Conservation (phyloP, 1,140 invertebrate genomes). For the Ditylenchus dipsaci region DNA sequence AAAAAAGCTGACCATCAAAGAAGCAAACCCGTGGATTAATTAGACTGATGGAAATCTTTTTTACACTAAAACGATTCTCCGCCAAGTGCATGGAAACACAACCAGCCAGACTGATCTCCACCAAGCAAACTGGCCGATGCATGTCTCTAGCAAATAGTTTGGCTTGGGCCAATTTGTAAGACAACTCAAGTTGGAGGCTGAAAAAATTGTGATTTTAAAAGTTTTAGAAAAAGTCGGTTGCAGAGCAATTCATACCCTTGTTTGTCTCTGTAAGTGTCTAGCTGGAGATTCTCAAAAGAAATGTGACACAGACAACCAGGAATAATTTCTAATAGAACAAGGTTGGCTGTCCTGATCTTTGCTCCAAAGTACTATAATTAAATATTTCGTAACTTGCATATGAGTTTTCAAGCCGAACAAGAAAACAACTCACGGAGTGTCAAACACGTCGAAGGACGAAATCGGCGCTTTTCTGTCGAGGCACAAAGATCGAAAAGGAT, state of each 20-base stretch:
- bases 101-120: slow-evolving; percentile 28
- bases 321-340: slow-evolving; percentile 59
- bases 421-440: too few species aligned
- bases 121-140: slow-evolving; percentile 7
- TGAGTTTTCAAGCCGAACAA: too few species aligned
- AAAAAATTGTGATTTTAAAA: not conserved
- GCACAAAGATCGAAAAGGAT: too few species aligned
- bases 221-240: too few species aligned
- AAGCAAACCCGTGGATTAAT: slow-evolving; percentile 26
- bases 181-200: slow-evolving; percentile 41
- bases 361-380: slow-evolving; percentile 55
- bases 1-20: slow-evolving; percentile 24
- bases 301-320: slow-evolving; percentile 58
- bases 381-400: too few species aligned
- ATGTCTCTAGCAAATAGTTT: slow-evolving; percentile 36
- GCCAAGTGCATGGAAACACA: slow-evolving; percentile 29
- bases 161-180: slow-evolving; percentile 33
- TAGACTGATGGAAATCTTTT: slow-evolving; percentile 25
- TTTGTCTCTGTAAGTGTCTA: slow-evolving; percentile 50
- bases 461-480: too few species aligned
- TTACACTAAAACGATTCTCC: slow-evolving; percentile 8
- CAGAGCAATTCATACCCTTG: slow-evolving; percentile 29
- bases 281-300: slow-evolving; percentile 53
- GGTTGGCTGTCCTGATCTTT: slow-evolving; percentile 54
- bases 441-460: too few species aligned